Evolutionary conservation across 2,888 invertebrate genomes (phyloP).

Genomic region (Seira sanloemensis): DNA sequence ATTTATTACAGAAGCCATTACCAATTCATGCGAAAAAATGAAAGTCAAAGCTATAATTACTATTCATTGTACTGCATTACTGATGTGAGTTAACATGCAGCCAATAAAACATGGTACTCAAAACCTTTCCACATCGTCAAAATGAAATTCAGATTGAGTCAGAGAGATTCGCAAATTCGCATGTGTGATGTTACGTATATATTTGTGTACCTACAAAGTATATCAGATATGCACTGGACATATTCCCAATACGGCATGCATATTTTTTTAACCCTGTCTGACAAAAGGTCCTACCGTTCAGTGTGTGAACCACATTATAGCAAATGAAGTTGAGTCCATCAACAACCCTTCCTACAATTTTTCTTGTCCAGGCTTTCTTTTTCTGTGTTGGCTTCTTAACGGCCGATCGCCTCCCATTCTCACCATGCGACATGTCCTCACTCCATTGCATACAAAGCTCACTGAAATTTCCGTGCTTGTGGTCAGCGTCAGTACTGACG

Average conservation of each 20-base stretch:
- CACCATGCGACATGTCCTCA: too few relatives aligned
- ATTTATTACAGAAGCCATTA: constrained; percentile 36
- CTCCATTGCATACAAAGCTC: too few relatives aligned
- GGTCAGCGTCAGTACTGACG: too few relatives aligned
- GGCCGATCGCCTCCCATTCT: too few relatives aligned
- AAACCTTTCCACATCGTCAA: neutral
- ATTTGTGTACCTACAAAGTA: neutral
- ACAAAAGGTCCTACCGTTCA: too few relatives aligned
- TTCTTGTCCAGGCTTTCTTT: neutral
- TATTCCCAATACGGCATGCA: neutral
- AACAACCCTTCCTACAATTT: neutral
- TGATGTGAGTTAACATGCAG: neutral
- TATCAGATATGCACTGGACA: neutral
- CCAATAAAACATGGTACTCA: neutral
- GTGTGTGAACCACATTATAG: too few relatives aligned
- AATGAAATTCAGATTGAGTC: neutral
- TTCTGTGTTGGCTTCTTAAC: too few relatives aligned
- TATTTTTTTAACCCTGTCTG: too few relatives aligned
- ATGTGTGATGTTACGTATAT: neutral
- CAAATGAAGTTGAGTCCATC: neutral
- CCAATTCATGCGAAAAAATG: constrained; percentile 12
- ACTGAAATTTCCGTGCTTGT: too few relatives aligned
- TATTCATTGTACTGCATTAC: neutral
- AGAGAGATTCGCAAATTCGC: neutral
- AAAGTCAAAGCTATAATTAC: constrained; percentile 10